phyloP scores from a whole-genome alignment of 2,797 vertebrate genomes.

The Aulostomus chinensis region DNA sequence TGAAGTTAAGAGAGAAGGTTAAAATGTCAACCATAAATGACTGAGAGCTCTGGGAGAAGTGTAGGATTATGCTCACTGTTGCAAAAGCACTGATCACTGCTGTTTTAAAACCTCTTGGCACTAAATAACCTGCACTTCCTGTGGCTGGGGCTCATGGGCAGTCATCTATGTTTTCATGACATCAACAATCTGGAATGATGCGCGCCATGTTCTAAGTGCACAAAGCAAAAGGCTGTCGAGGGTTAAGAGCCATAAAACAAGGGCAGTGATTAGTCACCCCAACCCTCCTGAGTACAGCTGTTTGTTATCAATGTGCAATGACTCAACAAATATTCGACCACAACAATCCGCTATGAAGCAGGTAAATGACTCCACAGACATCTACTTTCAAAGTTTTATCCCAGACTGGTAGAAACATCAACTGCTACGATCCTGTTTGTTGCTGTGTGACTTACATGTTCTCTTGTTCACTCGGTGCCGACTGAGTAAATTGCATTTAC shows the following conservation, averaged over 20 bases:
- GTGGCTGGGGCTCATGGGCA: too few species aligned
- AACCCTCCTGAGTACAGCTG: slow-evolving; percentile 8
- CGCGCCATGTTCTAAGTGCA: too few species aligned
- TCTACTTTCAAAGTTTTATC: slow-evolving; percentile 68
- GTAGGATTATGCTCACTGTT: background rate
- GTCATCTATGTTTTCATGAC: background rate
- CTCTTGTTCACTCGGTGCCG: slow-evolving; percentile 25
- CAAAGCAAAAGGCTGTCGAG: slow-evolving; percentile 18
- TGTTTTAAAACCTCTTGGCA: too few species aligned
- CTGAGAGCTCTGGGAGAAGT: background rate
- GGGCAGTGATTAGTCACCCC: slow-evolving; percentile 16
- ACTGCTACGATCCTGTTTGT: slow-evolving; percentile 47
- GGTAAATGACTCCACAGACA: slow-evolving; percentile 62
- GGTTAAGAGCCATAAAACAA: slow-evolving; percentile 3
- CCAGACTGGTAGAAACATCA: slow-evolving; percentile 62
- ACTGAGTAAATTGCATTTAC: slow-evolving; percentile 43
- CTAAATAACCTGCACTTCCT: too few species aligned
- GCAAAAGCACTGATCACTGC: background rate
- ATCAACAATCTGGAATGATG: too few species aligned
- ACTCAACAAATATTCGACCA: too few species aligned
- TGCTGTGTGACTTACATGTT: slow-evolving; percentile 17
- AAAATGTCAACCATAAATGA: slow-evolving; percentile 19
- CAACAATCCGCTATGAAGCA: too few species aligned
- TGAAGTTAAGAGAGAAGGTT: slow-evolving; percentile 5
- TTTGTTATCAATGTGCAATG: slow-evolving; percentile 42